Conservation (phyloP, 92 coral and sea anemone species). For the Montipora capitata region DNA sequence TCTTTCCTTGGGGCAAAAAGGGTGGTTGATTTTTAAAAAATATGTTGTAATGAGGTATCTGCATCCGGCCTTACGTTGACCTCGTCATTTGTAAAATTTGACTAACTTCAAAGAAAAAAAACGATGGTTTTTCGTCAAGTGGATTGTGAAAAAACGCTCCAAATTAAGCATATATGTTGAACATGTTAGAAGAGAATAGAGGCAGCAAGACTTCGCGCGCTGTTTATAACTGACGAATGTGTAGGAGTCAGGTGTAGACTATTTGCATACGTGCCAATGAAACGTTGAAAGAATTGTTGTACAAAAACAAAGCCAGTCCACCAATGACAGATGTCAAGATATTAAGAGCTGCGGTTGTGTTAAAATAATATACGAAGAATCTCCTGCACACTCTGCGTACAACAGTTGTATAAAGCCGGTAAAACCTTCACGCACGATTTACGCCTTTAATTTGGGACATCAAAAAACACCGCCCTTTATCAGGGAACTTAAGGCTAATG, state of each 20-base stretch:
- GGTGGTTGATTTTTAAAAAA: too few relatives aligned
- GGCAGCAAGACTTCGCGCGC: not conserved
- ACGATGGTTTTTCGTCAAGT: too few relatives aligned
- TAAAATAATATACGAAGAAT: not conserved
- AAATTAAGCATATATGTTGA: too few relatives aligned
- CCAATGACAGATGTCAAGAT: slow-evolving; percentile 5
- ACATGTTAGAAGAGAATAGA: too few relatives aligned
- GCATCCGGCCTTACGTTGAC: too few relatives aligned
- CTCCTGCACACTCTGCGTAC: too few relatives aligned
- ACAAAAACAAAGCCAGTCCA: not conserved
- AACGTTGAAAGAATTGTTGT: not conserved
- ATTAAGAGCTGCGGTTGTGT: slow-evolving; percentile 2
- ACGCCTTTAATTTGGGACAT: slow-evolving; percentile 42
- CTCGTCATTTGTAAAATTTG: too few relatives aligned
- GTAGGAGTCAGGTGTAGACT: not conserved
- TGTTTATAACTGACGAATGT: not conserved
- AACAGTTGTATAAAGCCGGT: too few relatives aligned
- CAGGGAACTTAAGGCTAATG: slow-evolving; percentile 18
- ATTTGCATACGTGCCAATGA: not conserved
- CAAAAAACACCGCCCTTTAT: slow-evolving; percentile 56
- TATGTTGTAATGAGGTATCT: too few relatives aligned
- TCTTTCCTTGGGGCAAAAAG: too few relatives aligned
- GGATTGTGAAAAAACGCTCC: too few relatives aligned
- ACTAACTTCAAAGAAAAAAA: too few relatives aligned
- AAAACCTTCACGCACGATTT: slow-evolving; percentile 5